Evolutionary conservation across 2,797 vertebrate species (phyloP).

Genomic region (Hoplostethus mediterraneus): DNA sequence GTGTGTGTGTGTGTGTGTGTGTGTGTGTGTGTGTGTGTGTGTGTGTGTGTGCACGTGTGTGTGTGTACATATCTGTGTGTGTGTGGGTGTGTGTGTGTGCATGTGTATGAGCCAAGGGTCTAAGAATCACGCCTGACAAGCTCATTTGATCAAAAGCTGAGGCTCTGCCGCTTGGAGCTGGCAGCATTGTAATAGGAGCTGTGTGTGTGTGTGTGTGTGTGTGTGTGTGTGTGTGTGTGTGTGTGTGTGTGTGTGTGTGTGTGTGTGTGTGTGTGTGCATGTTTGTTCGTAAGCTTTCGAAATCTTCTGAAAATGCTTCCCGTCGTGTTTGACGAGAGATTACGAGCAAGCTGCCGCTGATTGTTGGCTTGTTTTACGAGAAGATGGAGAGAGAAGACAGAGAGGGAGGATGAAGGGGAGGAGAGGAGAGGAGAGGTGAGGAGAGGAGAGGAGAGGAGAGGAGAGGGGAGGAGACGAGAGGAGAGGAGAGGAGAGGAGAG

Average conservation of each 20-base stretch:
- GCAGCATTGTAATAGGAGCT: constrained; percentile 18
- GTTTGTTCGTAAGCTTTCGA: neutral
- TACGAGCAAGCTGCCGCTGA: constrained; percentile 13
- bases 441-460: neutral
- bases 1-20: neutral
- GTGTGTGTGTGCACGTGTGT: constrained; percentile 1
- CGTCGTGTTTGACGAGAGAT: constrained; percentile 30
- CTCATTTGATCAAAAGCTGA: constrained; percentile 57
- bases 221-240: constrained; percentile 7
- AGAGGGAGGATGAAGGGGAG: neutral
- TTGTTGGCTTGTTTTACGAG: constrained; percentile 29
- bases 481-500: too few species aligned
- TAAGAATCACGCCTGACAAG: constrained; percentile 49
- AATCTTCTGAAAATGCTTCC: constrained; percentile 42
- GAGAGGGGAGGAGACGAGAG: neutral
- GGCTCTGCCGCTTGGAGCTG: constrained; percentile 57
- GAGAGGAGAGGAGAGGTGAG: too few species aligned
- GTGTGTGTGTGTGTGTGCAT: neutral
- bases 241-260: constrained; percentile 1
- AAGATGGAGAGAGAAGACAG: neutral
- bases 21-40: neutral
- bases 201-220: constrained; percentile 2
- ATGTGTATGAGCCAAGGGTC: constrained; percentile 12
- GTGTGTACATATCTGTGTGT: neutral
- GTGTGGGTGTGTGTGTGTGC: neutral